Evolutionary conservation across 1,140 invertebrate species (phyloP), one percentile per base, ranked within the genome.

Genomic region (Diachasma alloeum): DNA sequence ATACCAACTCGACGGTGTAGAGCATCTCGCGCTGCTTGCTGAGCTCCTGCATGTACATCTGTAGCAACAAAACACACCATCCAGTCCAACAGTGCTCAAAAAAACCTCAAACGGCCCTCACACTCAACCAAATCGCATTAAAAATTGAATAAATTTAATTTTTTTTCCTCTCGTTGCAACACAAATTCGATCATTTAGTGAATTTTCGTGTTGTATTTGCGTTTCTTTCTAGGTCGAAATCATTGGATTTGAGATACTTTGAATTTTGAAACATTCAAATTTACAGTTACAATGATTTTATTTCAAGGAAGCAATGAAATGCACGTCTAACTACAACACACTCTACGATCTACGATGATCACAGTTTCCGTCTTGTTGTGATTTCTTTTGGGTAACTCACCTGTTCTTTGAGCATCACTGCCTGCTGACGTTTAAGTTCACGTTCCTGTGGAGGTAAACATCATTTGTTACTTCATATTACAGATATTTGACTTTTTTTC

Each of bases 11-110:
- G 87, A 95, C 94, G 89, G 94, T 94, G 91, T 95, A 93, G 88
- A 95, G 91, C 90, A 95, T 92, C 91, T 96, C 94, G 91, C 94
- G 93, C 90, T 95, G 94, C 92, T 95, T 95, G 91, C 92, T 95
- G 91, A 97, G 93, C 93, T 97, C 96, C 91, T 95, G 94, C 91
- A 94, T 94, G 92, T 94, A 95, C 90, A 94, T 94, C 93, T 95
- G 93, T 90, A 91, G 90, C 88, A 88, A 84, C 86, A 90, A 90
- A 88, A 89, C 86, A 89, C 85, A 88, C 84, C 59, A 88, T 87
- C 86, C 86, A 90, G 84, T 89, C 87, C 87, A 89, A 88, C 86
- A 90, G 87, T 89, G 87, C 85, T 89, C 87, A 87, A 87, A 88
- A 84, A 83, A 86, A 83, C 82, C 76, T 67, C 70, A 80, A 72